These are phyloP conservation scores for Archivesica marissinica DNA, from an alignment of 1,140 invertebrate genomes.

Conservation along the genomic window DNA sequence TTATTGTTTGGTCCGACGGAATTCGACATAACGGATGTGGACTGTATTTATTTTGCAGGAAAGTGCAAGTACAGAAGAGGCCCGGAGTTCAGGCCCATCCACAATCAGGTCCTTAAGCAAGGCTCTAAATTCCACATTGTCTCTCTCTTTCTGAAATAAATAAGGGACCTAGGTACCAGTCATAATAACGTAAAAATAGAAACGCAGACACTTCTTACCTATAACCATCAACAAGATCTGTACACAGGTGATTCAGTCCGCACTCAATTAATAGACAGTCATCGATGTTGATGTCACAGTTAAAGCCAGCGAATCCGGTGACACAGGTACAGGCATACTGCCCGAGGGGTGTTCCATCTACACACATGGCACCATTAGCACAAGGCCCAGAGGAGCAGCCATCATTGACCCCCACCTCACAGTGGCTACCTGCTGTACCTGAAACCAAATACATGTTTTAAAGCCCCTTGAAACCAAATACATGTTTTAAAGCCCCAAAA, in stretches of 20 bases:
- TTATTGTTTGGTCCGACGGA: no score
- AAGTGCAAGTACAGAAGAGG: no score
- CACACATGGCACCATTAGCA: constrained; percentile 93
- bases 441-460: constrained; percentile 33
- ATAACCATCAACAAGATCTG: constrained; percentile 33
- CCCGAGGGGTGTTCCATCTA: constrained; percentile 24
- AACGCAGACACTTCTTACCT: constrained; percentile 34
- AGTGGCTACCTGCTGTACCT: constrained; percentile 90
- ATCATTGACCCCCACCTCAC: constrained; percentile 5
- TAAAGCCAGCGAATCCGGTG: constrained; percentile 89
- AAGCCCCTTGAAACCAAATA: no score
- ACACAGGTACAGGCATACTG: constrained; percentile 86
- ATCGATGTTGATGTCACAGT: constrained; percentile 92
- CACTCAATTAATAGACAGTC: constrained; percentile 87
- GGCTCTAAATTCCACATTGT: no score
- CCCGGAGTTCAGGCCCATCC: no score
- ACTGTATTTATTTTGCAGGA: no score
- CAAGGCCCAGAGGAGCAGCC: constrained; percentile 88
- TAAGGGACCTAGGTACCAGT: not conserved
- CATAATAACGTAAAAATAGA: not conserved
- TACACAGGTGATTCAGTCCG: constrained; percentile 28
- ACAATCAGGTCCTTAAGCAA: no score
- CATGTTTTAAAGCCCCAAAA: not conserved
- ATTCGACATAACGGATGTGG: no score
- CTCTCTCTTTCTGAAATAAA: not conserved